Conservation (phyloP, 2,888 invertebrate genomes). For the Chrysotoxum bicinctum region DNA sequence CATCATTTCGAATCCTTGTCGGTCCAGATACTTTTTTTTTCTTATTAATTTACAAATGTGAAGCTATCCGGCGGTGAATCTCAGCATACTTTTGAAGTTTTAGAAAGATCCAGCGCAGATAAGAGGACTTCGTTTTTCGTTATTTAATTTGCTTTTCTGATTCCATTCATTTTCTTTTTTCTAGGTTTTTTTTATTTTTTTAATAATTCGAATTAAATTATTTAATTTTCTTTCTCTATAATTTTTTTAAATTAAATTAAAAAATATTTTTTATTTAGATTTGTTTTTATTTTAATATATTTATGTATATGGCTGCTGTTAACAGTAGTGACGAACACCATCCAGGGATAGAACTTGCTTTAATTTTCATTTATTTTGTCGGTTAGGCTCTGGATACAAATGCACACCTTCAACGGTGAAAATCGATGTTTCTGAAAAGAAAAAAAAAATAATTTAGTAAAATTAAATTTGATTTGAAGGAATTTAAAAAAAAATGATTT, state of each 20-base stretch:
- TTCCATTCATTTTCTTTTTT: constrained; percentile 36
- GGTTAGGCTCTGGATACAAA: constrained; percentile 88
- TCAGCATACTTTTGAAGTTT: constrained; percentile 62
- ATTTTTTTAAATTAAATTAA: constrained; percentile 67
- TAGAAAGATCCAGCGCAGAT: constrained; percentile 37
- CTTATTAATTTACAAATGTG: constrained; percentile 44
- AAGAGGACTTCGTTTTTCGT: constrained; percentile 29
- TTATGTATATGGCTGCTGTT: constrained; percentile 75
- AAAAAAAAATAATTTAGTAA: constrained; percentile 75
- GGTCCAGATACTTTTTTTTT: constrained; percentile 40
- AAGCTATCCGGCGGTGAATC: constrained; percentile 36
- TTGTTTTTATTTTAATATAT: constrained; percentile 63
- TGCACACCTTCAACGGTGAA: constrained; percentile 96
- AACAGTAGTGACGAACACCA: constrained; percentile 82
- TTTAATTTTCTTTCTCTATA: constrained; percentile 50
- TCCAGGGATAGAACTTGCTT: constrained; percentile 82
- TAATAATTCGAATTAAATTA: constrained; percentile 43
- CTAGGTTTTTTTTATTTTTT: constrained; percentile 37
- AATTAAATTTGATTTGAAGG: not conserved
- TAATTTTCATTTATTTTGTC: constrained; percentile 83
- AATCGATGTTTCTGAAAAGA: constrained; percentile 94
- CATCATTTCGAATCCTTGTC: constrained; percentile 68
- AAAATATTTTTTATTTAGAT: constrained; percentile 64
- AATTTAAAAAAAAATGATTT: no score
- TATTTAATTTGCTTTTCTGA: constrained; percentile 29